A percentile compares a stretch with the other conserved stretches of the same genome.
Evolutionary conservation across 2,113 vertebrate species (phyloP).

Genomic region (Pholis gunnellus): DNA sequence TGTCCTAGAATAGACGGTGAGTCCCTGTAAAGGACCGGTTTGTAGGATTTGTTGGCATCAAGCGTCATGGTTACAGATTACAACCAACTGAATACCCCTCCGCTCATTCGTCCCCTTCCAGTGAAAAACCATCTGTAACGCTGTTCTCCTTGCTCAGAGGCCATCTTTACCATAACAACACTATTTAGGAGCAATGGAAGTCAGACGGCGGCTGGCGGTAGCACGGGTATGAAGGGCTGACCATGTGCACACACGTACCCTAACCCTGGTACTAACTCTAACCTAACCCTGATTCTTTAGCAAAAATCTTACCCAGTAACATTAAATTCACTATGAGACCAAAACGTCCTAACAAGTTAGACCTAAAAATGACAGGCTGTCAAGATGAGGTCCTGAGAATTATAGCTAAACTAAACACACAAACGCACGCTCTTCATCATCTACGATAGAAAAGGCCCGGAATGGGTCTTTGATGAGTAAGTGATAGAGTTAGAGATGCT

Average conservation of each 20-base stretch:
- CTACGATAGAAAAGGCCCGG: conserved; percentile 50
- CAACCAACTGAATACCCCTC: too few species aligned
- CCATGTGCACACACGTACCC: too few species aligned
- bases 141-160: too few species aligned
- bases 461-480: conserved; percentile 65
- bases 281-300: background rate
- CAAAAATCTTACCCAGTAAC: background rate
- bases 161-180: too few species aligned
- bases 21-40: too few species aligned
- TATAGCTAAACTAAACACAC: background rate
- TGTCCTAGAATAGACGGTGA: background rate
- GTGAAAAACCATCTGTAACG: too few species aligned
- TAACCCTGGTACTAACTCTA: background rate
- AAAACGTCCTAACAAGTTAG: background rate
- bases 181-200: too few species aligned
- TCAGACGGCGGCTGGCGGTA: too few species aligned
- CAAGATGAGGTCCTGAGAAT: background rate
- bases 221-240: too few species aligned
- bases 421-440: conserved; percentile 12
- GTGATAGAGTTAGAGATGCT: conserved; percentile 58
- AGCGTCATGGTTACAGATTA: too few species aligned
- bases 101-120: too few species aligned
- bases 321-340: background rate
- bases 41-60: too few species aligned
- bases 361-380: background rate